Conservation (phyloP, 1,140 invertebrate species). For the Zaprionus camerounensis region DNA sequence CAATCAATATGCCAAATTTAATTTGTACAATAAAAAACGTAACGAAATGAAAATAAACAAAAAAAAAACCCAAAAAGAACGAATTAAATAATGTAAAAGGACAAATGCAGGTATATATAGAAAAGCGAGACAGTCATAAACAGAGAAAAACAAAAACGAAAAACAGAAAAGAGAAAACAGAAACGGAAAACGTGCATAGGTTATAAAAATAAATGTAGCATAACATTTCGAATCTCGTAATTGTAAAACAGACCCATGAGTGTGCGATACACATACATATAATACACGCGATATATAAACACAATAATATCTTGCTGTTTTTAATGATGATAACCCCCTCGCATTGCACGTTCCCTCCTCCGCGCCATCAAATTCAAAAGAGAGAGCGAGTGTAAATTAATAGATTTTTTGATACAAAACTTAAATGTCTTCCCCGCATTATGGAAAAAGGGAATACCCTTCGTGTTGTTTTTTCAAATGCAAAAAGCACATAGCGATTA, state of each 20-base stretch:
- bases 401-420: conserved; percentile 47
- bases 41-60: conserved; percentile 15
- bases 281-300: conserved; percentile 24
- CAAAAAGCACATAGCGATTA: background rate
- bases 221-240: conserved; percentile 69
- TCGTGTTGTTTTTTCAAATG: conserved; percentile 14
- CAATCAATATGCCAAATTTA: conserved; percentile 57
- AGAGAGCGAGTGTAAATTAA: conserved; percentile 16
- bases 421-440: conserved; percentile 56
- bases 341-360: conserved; percentile 27
- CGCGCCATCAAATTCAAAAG: background rate
- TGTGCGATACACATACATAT: conserved; percentile 33
- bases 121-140: conserved; percentile 40
- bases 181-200: conserved; percentile 30
- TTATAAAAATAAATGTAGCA: conserved; percentile 54
- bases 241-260: conserved; percentile 34
- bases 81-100: conserved; percentile 57
- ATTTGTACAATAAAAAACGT: conserved; percentile 46
- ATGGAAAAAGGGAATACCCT: conserved; percentile 17
- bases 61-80: conserved; percentile 32
- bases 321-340: conserved; percentile 55
- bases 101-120: conserved; percentile 75
- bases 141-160: conserved; percentile 12
- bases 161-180: conserved; percentile 12
- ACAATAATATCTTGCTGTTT: conserved; percentile 52